A percentile compares a stretch with the other conserved stretches of the same genome.
These are phyloP conservation scores for Rhadina sibilatrix DNA, from an alignment of 2,113 vertebrate genomes.

Conservation along the genomic window DNA sequence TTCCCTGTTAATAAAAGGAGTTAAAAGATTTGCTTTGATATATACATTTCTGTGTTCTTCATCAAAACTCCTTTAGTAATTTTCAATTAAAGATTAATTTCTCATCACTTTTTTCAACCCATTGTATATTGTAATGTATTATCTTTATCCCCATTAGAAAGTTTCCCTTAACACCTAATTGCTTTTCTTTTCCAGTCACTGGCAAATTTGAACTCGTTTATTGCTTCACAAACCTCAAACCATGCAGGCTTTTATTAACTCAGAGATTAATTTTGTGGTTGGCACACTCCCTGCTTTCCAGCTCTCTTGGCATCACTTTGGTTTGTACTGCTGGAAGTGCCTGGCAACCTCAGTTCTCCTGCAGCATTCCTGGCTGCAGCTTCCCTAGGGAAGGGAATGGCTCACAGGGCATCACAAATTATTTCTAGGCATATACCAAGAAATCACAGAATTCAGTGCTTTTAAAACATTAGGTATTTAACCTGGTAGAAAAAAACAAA, in stretches of 20 bases:
- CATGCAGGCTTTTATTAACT: constrained; percentile 30
- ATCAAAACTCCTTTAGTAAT: neutral
- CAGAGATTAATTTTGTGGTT: constrained; percentile 45
- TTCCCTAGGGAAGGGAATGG: neutral
- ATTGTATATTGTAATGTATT: neutral
- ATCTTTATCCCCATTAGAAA: constrained; percentile 13
- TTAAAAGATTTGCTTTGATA: constrained; percentile 5
- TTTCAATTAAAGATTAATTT: constrained; percentile 48
- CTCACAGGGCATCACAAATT: neutral
- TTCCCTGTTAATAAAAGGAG: neutral
- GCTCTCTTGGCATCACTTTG: neutral
- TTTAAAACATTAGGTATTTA: neutral
- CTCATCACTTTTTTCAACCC: neutral
- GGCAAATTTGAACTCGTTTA: constrained; percentile 39
- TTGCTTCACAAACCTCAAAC: constrained; percentile 56
- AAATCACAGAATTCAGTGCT: neutral
- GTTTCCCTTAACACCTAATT: constrained; percentile 28
- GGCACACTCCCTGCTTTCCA: constrained; percentile 25
- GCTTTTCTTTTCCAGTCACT: constrained; percentile 14
- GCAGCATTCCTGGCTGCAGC: neutral
- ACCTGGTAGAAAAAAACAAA: neutral
- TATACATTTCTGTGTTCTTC: neutral
- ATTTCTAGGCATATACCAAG: neutral
- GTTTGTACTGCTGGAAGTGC: neutral
- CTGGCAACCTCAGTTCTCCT: neutral